These are phyloP conservation scores for Aphaenogaster ashmeadi DNA, from an alignment of 1,140 invertebrate genomes.

Conservation along the genomic window DNA sequence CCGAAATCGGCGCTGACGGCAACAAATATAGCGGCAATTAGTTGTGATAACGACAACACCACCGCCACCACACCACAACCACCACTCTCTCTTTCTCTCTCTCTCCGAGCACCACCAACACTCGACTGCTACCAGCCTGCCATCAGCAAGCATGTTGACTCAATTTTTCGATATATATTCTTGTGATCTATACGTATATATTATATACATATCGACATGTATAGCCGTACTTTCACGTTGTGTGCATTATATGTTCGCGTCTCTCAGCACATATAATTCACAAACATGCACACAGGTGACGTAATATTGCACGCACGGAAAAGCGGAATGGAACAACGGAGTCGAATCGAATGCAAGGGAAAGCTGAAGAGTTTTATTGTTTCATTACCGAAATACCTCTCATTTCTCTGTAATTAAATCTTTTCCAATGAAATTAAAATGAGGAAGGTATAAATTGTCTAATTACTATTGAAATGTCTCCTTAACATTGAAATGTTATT, in stretches of 20 bases:
- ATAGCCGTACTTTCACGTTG: conserved; percentile 66
- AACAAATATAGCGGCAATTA: conserved; percentile 55
- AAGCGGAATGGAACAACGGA: conserved; percentile 52
- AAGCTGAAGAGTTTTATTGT: not conserved
- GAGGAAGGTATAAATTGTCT: not conserved
- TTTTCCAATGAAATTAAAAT: not conserved
- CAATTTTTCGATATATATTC: conserved; percentile 74
- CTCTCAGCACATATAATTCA: conserved; percentile 47
- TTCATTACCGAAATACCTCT: not conserved
- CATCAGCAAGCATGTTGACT: conserved; percentile 83
- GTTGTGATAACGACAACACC: conserved; percentile 72
- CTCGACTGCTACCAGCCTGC: conserved; percentile 82
- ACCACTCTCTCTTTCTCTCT: conserved; percentile 70
- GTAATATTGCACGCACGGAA: conserved; percentile 57
- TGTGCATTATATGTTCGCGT: conserved; percentile 54
- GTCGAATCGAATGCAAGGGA: not conserved
- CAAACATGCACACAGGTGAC: conserved; percentile 48
- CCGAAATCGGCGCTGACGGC: conserved; percentile 2
- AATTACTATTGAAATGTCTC: conserved; percentile 7
- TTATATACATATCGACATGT: conserved; percentile 54
- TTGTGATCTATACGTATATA: conserved; percentile 45
- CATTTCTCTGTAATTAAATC: conserved; percentile 2
- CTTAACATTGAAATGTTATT: not conserved
- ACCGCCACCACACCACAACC: conserved; percentile 68
- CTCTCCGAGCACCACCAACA: conserved; percentile 85